Evolutionary conservation across 1,140 invertebrate genomes (phyloP).

Genomic region (Andricus grossulariae): DNA sequence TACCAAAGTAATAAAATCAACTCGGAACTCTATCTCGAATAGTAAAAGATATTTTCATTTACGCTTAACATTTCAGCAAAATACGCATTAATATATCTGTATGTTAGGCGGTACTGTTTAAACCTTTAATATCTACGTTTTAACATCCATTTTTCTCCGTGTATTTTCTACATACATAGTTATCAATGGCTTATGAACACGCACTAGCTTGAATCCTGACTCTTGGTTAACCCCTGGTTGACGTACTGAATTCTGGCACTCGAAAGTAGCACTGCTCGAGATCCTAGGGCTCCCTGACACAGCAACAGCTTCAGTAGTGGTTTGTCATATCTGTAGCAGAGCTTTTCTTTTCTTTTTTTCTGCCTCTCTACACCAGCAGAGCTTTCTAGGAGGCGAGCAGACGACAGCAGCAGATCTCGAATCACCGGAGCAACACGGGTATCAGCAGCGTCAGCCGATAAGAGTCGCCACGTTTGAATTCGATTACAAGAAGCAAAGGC

Average conservation of each 20-base stretch:
- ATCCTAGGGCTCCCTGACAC: slow-evolving; percentile 16
- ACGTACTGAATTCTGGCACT: slow-evolving; percentile 23
- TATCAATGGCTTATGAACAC: slow-evolving; percentile 8
- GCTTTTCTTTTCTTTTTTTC: slow-evolving; percentile 73
- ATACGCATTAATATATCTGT: too few relatives aligned
- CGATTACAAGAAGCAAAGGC: slow-evolving; percentile 59
- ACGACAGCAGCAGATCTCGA: slow-evolving; percentile 61
- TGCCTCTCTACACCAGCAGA: slow-evolving; percentile 74
- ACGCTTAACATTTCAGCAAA: too few relatives aligned
- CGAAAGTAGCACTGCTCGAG: background rate
- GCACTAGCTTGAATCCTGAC: slow-evolving; percentile 29
- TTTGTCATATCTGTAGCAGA: slow-evolving; percentile 74
- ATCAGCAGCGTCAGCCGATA: slow-evolving; percentile 74
- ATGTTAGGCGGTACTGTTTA: too few relatives aligned
- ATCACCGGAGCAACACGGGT: slow-evolving; percentile 71
- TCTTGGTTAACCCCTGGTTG: background rate
- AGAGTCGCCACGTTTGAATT: slow-evolving; percentile 69
- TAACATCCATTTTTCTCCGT: background rate
- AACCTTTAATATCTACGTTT: too few relatives aligned
- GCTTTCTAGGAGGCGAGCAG: slow-evolving; percentile 74
- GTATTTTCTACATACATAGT: background rate
- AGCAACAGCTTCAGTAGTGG: slow-evolving; percentile 68
- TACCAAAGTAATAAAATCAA: too few relatives aligned
- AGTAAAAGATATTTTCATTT: too few relatives aligned
- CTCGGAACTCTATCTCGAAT: too few relatives aligned